Percentiles rank a stretch among this genome's conserved stretches.
Evolutionary conservation across 2,113 vertebrate genomes (phyloP).

Genomic region (Nicator chloris): DNA sequence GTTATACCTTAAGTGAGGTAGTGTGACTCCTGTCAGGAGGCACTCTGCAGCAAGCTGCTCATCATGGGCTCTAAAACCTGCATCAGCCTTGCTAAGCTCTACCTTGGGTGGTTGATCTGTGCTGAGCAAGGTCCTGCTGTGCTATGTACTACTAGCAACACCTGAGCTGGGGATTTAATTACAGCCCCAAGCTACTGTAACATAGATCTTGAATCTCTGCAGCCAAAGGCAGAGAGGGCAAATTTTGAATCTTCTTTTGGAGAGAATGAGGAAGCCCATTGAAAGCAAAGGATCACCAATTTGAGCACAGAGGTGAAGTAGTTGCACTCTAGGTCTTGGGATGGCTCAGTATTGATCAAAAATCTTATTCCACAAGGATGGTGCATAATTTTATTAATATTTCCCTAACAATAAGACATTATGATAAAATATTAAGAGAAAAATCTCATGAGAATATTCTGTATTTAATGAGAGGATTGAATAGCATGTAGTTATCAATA

Average conservation of each 20-base stretch:
- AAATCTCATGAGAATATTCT: not conserved
- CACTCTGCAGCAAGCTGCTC: not conserved
- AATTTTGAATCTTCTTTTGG: not conserved
- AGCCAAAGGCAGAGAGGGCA: not conserved
- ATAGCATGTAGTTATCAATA: not conserved
- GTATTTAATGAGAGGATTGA: not conserved
- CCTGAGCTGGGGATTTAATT: not conserved
- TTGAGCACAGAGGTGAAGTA: not conserved
- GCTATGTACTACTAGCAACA: not conserved
- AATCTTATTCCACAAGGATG: not conserved
- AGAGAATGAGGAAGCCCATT: not conserved
- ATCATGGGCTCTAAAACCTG: not conserved
- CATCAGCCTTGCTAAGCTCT: not conserved
- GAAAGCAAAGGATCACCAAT: not conserved
- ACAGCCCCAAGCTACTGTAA: not conserved
- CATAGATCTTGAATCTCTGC: accelerated
- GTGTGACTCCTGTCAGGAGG: not conserved
- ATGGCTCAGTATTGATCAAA: not conserved
- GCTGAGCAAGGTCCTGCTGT: not conserved
- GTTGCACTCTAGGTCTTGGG: not conserved
- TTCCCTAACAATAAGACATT: not conserved
- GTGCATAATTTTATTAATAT: not conserved
- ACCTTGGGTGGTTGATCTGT: not conserved
- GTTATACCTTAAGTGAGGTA: not conserved
- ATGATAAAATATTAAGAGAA: not conserved